phyloP scores from a whole-genome alignment of 2,113 vertebrate genomes.

The Neotragus pygmaeus region DNA sequence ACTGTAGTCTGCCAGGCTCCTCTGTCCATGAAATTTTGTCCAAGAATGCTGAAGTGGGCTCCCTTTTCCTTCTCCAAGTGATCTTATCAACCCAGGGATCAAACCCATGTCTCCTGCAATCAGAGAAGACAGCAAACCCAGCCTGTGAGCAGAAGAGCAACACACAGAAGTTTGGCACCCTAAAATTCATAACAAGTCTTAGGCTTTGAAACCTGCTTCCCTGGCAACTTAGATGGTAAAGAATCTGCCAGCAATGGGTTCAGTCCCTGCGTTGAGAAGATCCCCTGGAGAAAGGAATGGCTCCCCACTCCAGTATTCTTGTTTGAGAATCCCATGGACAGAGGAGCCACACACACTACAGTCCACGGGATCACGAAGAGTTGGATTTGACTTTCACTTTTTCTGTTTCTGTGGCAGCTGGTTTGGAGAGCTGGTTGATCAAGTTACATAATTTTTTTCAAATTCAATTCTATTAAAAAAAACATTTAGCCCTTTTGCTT shows the following conservation, averaged over 20 bases:
- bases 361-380: background rate
- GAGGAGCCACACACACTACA: accelerated
- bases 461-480: background rate
- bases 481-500: background rate
- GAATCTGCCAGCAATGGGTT: background rate
- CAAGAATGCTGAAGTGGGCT: background rate
- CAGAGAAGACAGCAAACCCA: background rate
- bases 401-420: background rate
- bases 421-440: background rate
- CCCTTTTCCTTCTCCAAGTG: background rate
- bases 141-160: background rate
- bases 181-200: background rate
- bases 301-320: background rate
- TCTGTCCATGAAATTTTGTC: background rate
- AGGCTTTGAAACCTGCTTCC: background rate
- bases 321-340: background rate
- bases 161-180: background rate
- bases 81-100: background rate
- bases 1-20: background rate
- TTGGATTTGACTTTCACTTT: background rate
- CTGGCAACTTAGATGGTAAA: background rate
- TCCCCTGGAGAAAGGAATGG: background rate
- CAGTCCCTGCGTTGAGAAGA: background rate
- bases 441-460: background rate
- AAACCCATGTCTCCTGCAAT: background rate